Conservation (phyloP, 1,140 invertebrate species). For the Homalodisca vitripennis region DNA sequence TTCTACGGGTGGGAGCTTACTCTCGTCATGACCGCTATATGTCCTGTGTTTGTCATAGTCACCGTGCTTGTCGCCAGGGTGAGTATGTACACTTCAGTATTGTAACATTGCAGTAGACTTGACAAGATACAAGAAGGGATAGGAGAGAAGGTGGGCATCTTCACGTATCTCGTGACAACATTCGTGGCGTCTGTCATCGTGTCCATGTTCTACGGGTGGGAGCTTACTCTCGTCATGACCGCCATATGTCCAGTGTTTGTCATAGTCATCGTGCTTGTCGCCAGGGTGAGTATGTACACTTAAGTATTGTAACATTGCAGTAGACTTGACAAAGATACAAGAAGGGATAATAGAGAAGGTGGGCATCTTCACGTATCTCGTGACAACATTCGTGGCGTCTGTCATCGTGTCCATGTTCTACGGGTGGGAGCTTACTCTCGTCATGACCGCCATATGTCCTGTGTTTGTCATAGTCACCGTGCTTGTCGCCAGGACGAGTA, state of each 20-base stretch:
- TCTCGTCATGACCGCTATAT: conserved; percentile 77
- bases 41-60: conserved; percentile 71
- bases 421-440: conserved; percentile 87
- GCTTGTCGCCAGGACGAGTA: conserved; percentile 59
- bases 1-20: conserved; percentile 88
- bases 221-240: conserved; percentile 83
- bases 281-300: neutral
- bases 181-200: conserved; percentile 76
- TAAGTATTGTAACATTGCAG: too few species aligned
- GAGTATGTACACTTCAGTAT: too few species aligned
- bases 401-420: conserved; percentile 79
- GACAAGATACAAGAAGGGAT: conserved; percentile 86
- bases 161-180: conserved; percentile 66
- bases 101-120: conserved; percentile 75
- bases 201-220: conserved; percentile 85
- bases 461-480: conserved; percentile 68
- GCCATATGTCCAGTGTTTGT: conserved; percentile 64
- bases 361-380: conserved; percentile 73
- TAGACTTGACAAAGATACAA: conserved; percentile 82
- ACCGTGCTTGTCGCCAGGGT: conserved; percentile 65
- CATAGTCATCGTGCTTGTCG: neutral
- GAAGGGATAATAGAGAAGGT: conserved; percentile 94
- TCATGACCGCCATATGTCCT: conserved; percentile 81
- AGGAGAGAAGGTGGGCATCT: conserved; percentile 88
- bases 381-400: conserved; percentile 68